Base-by-base conservation (phyloP, 2,797 vertebrate species). In the Xiphorhynchus erythropygius region DNA sequence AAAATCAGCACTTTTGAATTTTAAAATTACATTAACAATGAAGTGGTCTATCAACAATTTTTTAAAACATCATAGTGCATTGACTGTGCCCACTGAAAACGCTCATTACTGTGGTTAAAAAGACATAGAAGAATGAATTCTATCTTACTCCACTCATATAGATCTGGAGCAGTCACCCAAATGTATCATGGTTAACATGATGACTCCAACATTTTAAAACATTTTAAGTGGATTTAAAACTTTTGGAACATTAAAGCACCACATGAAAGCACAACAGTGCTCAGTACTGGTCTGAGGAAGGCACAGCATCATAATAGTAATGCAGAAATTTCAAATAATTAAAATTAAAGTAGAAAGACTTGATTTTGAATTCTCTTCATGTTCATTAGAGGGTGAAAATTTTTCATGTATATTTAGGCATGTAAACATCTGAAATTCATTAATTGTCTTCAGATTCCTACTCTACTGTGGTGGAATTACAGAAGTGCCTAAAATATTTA, bases 351-450 rank as follows among this genome's bases (percentile, higher is more conserved):
- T 13, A 64, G 32, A 83, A 90, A 73, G 23, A 18, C 13, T 68
- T 78, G 18, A 57, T 68, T 78, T 80, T 64, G 17, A 52, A 33
- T 68, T 76, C 18, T 13, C 10, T 68, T 47, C 32, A 7, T 35
- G 21, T 81, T 95, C 10, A 39, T 32, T 18, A 60, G 13, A 71
- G 11, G 7, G 5, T 39, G 14, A 87, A 94, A 71, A 75, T 39
- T 46, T 63, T 4, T 59, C 15, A n/a, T 6, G 4, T 70, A 21
- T 46, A 28, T 44, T 74, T 74, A 84, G 24, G 33, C 18, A 63
- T n/a, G 14, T 1, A 0, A 67, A 60, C 4, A 39, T 33, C 27
- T 47, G 18, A 75, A 23, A 27, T 30, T 41, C 1, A 0, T 22
- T 21, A 76, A 64, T 37, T 57, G 3, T 62, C 37, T 57, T 74